A percentile compares a stretch with the other conserved stretches of the same genome.
phyloP scores from a whole-genome alignment of 2,888 invertebrate species.

The Dicyrtomina minuta region DNA sequence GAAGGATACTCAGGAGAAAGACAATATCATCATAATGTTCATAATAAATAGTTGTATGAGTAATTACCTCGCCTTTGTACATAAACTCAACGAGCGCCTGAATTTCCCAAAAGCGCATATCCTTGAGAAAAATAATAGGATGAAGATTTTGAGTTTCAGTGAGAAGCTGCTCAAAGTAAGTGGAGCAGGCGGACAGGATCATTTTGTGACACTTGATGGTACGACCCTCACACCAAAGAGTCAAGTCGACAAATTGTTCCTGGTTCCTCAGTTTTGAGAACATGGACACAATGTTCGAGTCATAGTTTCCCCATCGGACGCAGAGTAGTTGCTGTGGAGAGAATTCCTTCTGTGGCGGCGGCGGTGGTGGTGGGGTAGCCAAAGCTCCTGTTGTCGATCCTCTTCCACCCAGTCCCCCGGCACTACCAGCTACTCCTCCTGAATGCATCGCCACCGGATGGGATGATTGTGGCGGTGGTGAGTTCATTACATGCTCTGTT shows the following conservation, averaged over 20 bases:
- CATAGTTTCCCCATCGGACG: slow-evolving; percentile 54
- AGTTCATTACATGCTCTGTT: slow-evolving; percentile 51
- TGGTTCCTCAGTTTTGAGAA: slow-evolving; percentile 52
- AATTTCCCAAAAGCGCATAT: slow-evolving; percentile 53
- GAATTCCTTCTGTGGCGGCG: slow-evolving; percentile 34
- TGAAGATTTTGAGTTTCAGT: slow-evolving; percentile 51
- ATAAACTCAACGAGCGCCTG: slow-evolving; percentile 53
- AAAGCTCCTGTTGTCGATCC: slow-evolving; percentile 29
- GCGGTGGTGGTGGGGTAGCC: slow-evolving; percentile 36
- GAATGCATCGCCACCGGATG: slow-evolving; percentile 42
- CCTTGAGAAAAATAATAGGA: slow-evolving; percentile 52
- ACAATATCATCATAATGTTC: too few relatives aligned
- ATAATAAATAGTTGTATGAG: not conserved
- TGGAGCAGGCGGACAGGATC: slow-evolving; percentile 53
- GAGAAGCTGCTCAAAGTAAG: slow-evolving; percentile 52
- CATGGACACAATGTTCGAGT: slow-evolving; percentile 54
- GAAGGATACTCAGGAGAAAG: too few relatives aligned
- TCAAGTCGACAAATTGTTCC: slow-evolving; percentile 53
- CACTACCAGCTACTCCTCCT: slow-evolving; percentile 36
- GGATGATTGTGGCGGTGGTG: slow-evolving; percentile 50
- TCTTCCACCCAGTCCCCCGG: slow-evolving; percentile 41
- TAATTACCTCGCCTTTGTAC: slow-evolving; percentile 52
- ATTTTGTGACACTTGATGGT: slow-evolving; percentile 52
- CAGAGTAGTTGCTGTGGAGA: slow-evolving; percentile 53
- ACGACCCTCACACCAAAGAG: slow-evolving; percentile 52